Conservation (phyloP, 2,113 vertebrate genomes). For the Anarrhichthys ocellatus region DNA sequence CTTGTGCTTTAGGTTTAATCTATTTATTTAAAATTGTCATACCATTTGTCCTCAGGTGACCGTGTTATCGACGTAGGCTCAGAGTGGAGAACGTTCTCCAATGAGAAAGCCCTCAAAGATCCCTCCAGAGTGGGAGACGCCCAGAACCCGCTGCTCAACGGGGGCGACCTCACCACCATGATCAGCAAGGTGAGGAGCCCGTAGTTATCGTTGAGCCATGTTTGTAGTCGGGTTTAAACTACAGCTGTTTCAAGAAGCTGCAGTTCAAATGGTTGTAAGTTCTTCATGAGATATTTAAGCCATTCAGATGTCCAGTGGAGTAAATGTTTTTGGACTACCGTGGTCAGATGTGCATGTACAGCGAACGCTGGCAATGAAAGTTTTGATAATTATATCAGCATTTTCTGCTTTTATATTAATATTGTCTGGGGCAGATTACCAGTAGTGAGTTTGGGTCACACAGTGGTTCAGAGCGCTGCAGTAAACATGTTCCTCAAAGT, state of each 20-base stretch:
- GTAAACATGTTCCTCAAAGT: not conserved
- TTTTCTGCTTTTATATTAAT: not conserved
- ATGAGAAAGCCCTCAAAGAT: constrained; percentile 99
- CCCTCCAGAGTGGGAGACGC: constrained; percentile 98
- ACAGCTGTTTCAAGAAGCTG: not conserved
- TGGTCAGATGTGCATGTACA: not conserved
- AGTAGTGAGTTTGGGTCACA: not conserved
- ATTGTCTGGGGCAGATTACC: not conserved
- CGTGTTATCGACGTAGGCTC: constrained; percentile 98
- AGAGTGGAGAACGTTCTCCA: constrained; percentile 99
- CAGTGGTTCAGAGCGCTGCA: not conserved
- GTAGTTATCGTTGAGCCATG: not conserved
- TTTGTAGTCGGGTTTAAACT: not conserved
- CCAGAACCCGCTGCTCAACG: constrained; percentile 96
- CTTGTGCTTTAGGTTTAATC: no score
- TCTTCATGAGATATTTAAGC: not conserved
- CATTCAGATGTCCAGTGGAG: not conserved
- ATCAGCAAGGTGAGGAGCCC: constrained; percentile 88
- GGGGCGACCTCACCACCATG: constrained; percentile 97
- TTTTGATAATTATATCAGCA: not conserved
- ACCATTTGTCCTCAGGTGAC: constrained; percentile 85
- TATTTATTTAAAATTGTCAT: not conserved
- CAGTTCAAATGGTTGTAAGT: not conserved
- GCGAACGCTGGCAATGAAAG: not conserved
- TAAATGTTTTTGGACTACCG: not conserved